Percentiles rank a stretch among this genome's conserved stretches.
These are phyloP conservation scores for Oxyruncus cristatus DNA, from an alignment of 2,113 vertebrate genomes.

Conservation along the genomic window DNA sequence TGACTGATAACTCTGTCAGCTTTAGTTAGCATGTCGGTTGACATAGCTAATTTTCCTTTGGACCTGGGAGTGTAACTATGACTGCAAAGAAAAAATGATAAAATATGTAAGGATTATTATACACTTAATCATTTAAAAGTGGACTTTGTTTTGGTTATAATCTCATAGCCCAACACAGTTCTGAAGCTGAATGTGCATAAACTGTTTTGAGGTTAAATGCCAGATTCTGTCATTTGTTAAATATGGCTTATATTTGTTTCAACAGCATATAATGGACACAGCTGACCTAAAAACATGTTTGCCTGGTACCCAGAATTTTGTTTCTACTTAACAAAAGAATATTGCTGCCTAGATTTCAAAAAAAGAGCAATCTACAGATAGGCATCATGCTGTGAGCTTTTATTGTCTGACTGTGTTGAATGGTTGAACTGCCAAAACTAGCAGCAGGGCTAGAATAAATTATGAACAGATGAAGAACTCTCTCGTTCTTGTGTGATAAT, in stretches of 20 bases:
- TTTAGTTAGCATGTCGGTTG: not conserved
- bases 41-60: not conserved
- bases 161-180: not conserved
- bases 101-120: not conserved
- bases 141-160: not conserved
- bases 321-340: not conserved
- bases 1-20: not conserved
- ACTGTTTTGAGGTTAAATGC: not conserved
- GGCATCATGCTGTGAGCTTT: constrained; percentile 25
- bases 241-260: not conserved
- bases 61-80: not conserved
- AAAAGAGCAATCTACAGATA: not conserved
- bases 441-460: constrained; percentile 2
- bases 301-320: not conserved
- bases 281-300: not conserved
- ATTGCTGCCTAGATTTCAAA: not conserved
- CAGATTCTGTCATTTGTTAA: not conserved
- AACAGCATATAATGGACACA: not conserved
- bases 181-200: not conserved
- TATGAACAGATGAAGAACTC: constrained; percentile 14
- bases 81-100: not conserved
- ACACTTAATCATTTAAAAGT: not conserved
- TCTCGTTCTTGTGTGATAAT: not conserved
- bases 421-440: constrained; percentile 22
- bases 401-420: constrained; percentile 43